phyloP scores from a whole-genome alignment of 2,113 vertebrate species.

The Ochotona princeps region DNA sequence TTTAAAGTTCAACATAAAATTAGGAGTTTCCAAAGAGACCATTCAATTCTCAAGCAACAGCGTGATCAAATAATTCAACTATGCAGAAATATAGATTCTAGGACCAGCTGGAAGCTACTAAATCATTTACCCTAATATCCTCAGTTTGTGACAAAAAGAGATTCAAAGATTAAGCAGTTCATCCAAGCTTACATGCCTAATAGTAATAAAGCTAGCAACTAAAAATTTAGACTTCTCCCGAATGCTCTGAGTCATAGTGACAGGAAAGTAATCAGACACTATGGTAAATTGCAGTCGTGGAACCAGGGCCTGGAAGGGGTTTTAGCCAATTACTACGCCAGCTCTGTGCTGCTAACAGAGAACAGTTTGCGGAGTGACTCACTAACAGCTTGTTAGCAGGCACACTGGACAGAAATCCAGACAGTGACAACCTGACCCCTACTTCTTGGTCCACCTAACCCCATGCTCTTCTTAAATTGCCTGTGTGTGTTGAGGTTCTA shows the following conservation, averaged over 20 bases:
- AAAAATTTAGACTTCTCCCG: constrained; percentile 64
- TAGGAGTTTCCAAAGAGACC: constrained; percentile 79
- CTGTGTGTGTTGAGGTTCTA: not conserved
- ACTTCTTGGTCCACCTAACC: not conserved
- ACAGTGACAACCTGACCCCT: no score
- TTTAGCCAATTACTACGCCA: not conserved
- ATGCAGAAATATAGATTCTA: constrained; percentile 82
- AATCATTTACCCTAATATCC: constrained; percentile 66
- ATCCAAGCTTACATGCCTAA: constrained; percentile 75
- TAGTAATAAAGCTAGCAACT: constrained; percentile 76
- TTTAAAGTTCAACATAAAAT: constrained; percentile 81
- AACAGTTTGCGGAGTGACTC: not conserved
- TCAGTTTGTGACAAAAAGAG: constrained; percentile 70
- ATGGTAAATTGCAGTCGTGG: not conserved
- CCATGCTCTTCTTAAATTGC: not conserved
- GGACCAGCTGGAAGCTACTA: constrained; percentile 71
- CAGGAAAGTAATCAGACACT: constrained; percentile 48
- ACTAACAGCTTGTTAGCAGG: not conserved
- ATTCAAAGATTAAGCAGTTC: constrained; percentile 60
- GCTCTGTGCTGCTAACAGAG: not conserved
- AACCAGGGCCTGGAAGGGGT: constrained; percentile 59
- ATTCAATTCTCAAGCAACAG: constrained; percentile 77
- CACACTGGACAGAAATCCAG: not conserved
- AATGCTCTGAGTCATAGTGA: constrained; percentile 51
- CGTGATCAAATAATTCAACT: constrained; percentile 81